Evolutionary conservation across 2,797 vertebrate genomes (phyloP).

Genomic region (Margarornis squamiger): DNA sequence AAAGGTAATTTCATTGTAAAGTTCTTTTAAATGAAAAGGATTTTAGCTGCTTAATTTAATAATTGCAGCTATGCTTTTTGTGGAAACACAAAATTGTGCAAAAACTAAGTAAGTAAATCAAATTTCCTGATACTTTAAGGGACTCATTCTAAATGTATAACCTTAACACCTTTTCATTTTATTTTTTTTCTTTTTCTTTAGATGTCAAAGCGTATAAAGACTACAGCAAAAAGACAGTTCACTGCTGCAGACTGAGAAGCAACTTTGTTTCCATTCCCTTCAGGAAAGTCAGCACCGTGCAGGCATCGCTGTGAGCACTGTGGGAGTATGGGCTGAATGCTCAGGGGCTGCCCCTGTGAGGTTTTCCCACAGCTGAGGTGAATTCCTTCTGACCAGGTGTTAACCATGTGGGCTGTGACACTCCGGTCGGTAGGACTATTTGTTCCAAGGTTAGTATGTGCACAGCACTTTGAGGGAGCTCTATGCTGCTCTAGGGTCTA

Average conservation of each 20-base stretch:
- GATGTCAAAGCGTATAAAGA: background rate
- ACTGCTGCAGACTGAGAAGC: background rate
- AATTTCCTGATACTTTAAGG: background rate
- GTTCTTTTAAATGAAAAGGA: background rate
- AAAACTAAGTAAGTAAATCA: background rate
- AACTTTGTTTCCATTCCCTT: background rate
- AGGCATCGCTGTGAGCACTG: accelerated
- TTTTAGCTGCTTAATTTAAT: background rate
- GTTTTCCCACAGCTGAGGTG: background rate
- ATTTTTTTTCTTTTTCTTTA: background rate
- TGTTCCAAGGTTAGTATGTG: background rate
- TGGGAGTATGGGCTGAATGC: background rate
- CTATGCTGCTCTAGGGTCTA: background rate
- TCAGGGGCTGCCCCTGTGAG: background rate
- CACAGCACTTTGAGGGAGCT: background rate
- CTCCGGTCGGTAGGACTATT: background rate
- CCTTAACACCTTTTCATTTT: background rate
- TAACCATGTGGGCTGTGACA: background rate
- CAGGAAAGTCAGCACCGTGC: background rate
- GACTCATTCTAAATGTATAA: background rate
- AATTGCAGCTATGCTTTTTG: background rate
- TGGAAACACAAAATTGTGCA: background rate
- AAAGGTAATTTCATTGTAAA: background rate
- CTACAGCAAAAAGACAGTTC: background rate
- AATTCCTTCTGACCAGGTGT: background rate